Conservation (phyloP, 53 echinoderm and acorn worm genomes). For the Echinometra lucunter region DNA sequence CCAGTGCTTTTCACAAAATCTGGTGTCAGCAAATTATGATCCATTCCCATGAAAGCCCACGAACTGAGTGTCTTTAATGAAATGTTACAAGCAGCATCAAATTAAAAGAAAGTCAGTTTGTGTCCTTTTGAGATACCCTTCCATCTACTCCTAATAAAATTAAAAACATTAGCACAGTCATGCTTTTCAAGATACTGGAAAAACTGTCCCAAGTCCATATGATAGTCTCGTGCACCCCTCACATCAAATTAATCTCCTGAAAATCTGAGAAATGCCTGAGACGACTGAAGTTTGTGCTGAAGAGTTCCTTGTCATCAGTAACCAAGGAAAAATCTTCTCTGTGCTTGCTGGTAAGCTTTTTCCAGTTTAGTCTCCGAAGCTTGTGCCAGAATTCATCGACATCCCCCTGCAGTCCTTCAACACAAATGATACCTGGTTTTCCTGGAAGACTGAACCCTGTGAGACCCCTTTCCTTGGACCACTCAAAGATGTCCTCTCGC, state of each 20-base stretch:
- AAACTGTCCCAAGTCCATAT: slow-evolving; percentile 96
- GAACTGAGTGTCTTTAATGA: background rate
- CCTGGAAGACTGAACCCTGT: slow-evolving; percentile 96
- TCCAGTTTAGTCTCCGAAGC: slow-evolving; percentile 89
- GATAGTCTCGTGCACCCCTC: slow-evolving; percentile 92
- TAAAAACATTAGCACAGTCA: slow-evolving; percentile 85
- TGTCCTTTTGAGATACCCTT: slow-evolving; percentile 76
- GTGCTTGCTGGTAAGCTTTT: slow-evolving; percentile 97
- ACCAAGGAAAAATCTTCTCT: slow-evolving; percentile 85
- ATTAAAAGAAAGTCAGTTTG: background rate
- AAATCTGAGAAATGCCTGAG: slow-evolving; percentile 77
- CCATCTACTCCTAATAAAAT: slow-evolving; percentile 93
- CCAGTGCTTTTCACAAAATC: too few species aligned
- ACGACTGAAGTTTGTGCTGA: slow-evolving; percentile 57
- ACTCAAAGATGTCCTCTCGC: slow-evolving; percentile 85
- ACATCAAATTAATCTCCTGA: slow-evolving; percentile 91
- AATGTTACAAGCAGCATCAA: background rate
- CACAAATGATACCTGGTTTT: slow-evolving; percentile 95
- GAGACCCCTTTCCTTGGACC: slow-evolving; percentile 78
- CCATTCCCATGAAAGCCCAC: too few species aligned
- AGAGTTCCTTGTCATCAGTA: slow-evolving; percentile 61
- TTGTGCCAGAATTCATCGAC: slow-evolving; percentile 92
- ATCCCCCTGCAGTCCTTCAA: slow-evolving; percentile 86
- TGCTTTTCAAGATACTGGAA: slow-evolving; percentile 87
- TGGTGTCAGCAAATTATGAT: too few species aligned